Conservation (phyloP, 2,113 vertebrate species). For the Amia ocellicauda region DNA sequence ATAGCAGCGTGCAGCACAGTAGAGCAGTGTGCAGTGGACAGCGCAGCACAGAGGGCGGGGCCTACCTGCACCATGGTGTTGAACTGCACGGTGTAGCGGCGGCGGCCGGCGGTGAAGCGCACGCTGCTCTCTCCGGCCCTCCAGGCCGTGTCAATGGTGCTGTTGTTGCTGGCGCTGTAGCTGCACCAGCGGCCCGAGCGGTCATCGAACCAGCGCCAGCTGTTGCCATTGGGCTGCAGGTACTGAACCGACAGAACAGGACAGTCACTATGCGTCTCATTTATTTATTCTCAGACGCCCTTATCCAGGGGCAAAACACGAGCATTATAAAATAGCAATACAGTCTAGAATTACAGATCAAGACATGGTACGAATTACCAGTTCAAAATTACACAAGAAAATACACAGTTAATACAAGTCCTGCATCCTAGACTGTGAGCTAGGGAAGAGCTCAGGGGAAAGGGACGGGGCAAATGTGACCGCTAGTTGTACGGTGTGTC, state of each 20-base stretch:
- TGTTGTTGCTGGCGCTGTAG: conserved; percentile 92
- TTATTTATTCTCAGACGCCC: no score
- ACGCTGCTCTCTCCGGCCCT: conserved; percentile 89
- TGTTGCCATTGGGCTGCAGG: conserved; percentile 86
- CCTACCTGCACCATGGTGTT: conserved; percentile 94
- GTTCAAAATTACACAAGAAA: not conserved
- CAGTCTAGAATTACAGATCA: no score
- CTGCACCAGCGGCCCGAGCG: conserved; percentile 92
- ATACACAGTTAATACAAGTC: no score
- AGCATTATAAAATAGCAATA: no score
- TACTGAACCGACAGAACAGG: conserved; percentile 59
- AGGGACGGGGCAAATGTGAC: no score
- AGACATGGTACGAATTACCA: no score
- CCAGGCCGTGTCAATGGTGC: conserved; percentile 90
- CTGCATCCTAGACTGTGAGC: no score
- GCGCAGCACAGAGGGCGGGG: not conserved
- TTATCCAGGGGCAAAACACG: not conserved
- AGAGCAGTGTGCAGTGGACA: no score
- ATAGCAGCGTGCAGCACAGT: not conserved
- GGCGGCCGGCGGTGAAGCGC: conserved; percentile 84
- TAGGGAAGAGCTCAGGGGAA: not conserved
- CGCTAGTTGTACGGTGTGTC: no score
- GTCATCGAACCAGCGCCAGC: conserved; percentile 95
- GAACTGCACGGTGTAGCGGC: conserved; percentile 89
- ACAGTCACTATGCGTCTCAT: not conserved